phyloP scores from a whole-genome alignment of 2,113 vertebrate species.

The Otocyon megalotis region DNA sequence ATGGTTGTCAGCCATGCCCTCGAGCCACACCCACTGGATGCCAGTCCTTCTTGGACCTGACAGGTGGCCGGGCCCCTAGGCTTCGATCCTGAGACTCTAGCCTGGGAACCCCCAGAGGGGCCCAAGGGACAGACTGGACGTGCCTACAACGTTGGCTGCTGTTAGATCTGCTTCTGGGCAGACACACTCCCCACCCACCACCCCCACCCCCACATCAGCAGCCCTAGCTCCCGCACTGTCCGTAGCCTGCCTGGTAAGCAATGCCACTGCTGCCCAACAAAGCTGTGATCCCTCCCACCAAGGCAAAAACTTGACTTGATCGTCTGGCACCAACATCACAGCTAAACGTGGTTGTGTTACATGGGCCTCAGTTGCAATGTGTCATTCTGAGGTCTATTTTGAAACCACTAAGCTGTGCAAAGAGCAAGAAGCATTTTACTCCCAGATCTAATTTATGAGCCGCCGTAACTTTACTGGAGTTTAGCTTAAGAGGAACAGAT shows the following conservation, averaged over 20 bases:
- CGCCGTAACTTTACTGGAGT: conserved; percentile 69
- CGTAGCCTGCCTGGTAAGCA: neutral
- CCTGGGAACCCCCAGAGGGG: neutral
- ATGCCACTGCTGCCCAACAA: neutral
- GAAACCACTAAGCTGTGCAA: conserved; percentile 60
- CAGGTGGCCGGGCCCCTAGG: neutral
- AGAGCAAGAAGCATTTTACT: conserved; percentile 63
- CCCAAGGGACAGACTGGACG: neutral
- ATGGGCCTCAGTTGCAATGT: neutral
- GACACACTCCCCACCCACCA: accelerated
- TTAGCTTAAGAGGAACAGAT: conserved; percentile 84
- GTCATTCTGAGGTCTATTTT: conserved; percentile 53
- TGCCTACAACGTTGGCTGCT: neutral
- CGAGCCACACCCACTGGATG: neutral
- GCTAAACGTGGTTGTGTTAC: neutral
- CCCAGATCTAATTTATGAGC: conserved; percentile 74
- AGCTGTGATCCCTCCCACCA: accelerated
- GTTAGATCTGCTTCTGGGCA: neutral
- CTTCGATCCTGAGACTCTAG: neutral
- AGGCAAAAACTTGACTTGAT: neutral
- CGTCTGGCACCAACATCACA: neutral
- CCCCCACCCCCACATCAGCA: neutral
- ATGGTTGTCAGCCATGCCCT: neutral
- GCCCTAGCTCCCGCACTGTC: neutral
- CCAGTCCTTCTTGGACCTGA: neutral